Evolutionary conservation across 2,888 invertebrate species (phyloP), one percentile per base, ranked within the genome.

Genomic region (Isotomurus palustris): DNA sequence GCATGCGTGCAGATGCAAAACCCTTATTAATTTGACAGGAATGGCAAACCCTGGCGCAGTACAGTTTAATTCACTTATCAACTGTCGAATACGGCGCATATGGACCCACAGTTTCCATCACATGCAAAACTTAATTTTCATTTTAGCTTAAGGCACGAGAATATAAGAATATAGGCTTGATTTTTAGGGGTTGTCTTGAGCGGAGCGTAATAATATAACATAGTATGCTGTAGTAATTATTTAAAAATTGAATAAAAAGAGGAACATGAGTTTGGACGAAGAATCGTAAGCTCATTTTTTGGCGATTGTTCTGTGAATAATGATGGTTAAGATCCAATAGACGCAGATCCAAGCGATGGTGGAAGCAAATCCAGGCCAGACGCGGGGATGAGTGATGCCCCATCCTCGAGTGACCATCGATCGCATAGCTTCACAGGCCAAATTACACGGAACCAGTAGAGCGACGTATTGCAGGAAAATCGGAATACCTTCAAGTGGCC

Each of bases 281-380:
- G 12, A 32, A 10, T 10, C 8, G 12, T 10, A 47, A 47, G 47
- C 47, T 47, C 47, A 47, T 47, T 47, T 47, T 29, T 47, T 47
- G 44, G 44, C 44, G 19, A 44, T 44, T n/a, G 56, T 56, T 54
- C 45, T 60, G 32, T 60, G 60, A 10, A 60, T 54, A 17, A 60
- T 48, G 43, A 60, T 56, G 10, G 60, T 60, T 5, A 53, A 24
- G 49, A 60, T 56, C 56, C 56, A 64, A 48, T 64, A 64, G 22
- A 64, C 41, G 12, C 58, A 48, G 28, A 64, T 64, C 60, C 60
- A 64, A 3, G 56, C 54, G 14, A 64, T 45, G 21, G 60, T 60
- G 3, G 60, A 58, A 3, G 58, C 58, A 47, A 64, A 64, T 14
- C 64, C 64, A 8, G 58, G 64, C 64, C 64, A 64, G 2, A 64